Base-by-base conservation (phyloP, 2,888 invertebrate species). In the Beris morrisii region DNA sequence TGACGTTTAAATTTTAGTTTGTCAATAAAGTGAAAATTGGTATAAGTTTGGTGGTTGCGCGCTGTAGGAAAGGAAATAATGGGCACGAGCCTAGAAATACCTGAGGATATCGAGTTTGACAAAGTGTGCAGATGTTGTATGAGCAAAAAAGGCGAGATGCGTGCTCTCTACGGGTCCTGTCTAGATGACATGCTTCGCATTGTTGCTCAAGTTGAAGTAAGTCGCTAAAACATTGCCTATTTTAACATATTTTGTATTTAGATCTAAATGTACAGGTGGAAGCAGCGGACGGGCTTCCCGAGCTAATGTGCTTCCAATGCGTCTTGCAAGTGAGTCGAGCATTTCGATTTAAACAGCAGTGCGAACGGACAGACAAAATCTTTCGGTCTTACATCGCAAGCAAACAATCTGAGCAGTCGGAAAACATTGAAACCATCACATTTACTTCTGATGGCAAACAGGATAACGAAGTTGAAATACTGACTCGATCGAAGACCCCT, bases 281-380 rank as follows among this genome's bases (percentile, higher is more conserved):
- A 63, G 75, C 79, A 75, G 79, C 77, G 54, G 83, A 84, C 75
- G 83, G 82, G 22, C 75, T 82, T 59, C 83, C 83, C 13, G 76
- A 79, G 69, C 75, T 80, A 11, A 79, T 84, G 76, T 84, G 83
- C 70, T 80, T 83, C n/a, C 83, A 83, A 71, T 84, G 83, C 72
- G 81, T 83, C 43, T 71, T 83, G 7, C 82, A 83, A 72, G 81
- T 83, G 67, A 83, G 83, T 71, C 74, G 82, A 67, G 82, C 83
- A 2, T 83, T 82, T 70, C 81, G 83, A 30, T 83, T 84, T 70
- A 83, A 82, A 72, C 80, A 82, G 70, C 77, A 80, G 71, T 83
- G 83, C 70, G 82, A 82, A 74, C 81, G 79, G 71, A 82, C 83
- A 0, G 82, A 83, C 70, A 73, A 73, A 55, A 81, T 79, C 54